Evolutionary conservation across 1,140 invertebrate genomes (phyloP).

Genomic region (Trialeurodes vaporariorum): DNA sequence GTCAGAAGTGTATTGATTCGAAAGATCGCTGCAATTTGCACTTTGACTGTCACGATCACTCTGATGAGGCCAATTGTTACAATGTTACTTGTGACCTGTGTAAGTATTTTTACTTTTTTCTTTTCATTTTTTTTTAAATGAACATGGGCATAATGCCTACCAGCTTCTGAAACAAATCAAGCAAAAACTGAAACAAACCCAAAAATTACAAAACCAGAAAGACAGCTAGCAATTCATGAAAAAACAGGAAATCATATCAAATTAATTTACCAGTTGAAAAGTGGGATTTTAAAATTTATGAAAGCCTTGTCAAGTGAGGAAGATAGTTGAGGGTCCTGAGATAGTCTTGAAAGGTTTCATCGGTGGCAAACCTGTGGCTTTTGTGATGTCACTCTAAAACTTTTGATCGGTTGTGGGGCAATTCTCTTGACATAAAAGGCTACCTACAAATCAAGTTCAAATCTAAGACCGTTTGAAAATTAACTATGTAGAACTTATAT

Average conservation of each 20-base stretch:
- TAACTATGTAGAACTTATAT: too few species aligned
- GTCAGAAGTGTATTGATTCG: slow-evolving; percentile 31
- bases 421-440: too few species aligned
- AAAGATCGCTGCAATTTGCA: slow-evolving; percentile 19
- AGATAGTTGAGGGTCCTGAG: too few species aligned
- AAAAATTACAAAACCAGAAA: slow-evolving; percentile 10
- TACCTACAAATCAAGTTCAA: too few species aligned
- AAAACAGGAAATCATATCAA: not conserved
- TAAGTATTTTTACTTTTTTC: not conserved
- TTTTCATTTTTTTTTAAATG: not conserved
- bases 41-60: slow-evolving; percentile 25
- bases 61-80: slow-evolving; percentile 23
- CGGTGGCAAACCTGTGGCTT: too few species aligned
- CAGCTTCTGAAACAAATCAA: not conserved
- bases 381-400: too few species aligned
- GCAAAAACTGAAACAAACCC: not conserved
- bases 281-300: not conserved
- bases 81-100: not conserved
- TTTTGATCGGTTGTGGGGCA: too few species aligned
- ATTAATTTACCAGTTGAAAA: not conserved
- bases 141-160: not conserved
- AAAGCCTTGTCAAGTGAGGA: too few species aligned
- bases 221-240: not conserved
- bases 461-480: too few species aligned
- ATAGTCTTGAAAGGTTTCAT: too few species aligned